phyloP scores from a whole-genome alignment of 2,797 vertebrate species.

The Pseudocheirus occidentalis region DNA sequence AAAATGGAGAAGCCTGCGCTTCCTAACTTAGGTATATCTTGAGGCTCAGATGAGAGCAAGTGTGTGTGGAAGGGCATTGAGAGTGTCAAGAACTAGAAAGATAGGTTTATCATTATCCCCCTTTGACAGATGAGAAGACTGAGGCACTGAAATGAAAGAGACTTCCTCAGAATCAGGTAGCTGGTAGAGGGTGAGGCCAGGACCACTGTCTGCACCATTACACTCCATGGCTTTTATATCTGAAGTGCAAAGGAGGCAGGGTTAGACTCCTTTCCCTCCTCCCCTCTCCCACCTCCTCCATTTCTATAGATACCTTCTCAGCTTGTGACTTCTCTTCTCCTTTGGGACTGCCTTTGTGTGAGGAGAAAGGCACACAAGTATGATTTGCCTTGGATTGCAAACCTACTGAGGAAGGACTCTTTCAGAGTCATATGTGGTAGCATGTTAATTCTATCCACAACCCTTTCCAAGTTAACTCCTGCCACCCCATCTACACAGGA shows the following conservation, averaged over 20 bases:
- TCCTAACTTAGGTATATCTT: not conserved
- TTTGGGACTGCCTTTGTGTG: not conserved
- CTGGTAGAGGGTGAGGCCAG: not conserved
- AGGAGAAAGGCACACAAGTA: not conserved
- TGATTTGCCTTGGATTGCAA: not conserved
- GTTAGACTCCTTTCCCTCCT: not conserved
- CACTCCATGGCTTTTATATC: not conserved
- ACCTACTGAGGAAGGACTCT: not conserved
- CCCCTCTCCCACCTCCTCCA: no score
- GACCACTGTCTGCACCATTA: not conserved
- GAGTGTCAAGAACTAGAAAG: not conserved
- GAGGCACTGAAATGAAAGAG: not conserved
- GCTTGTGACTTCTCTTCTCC: not conserved
- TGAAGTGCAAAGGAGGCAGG: not conserved
- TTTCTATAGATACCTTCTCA: not conserved
- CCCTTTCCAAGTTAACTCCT: not conserved
- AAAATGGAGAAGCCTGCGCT: not conserved
- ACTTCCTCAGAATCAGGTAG: not conserved
- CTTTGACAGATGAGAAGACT: not conserved
- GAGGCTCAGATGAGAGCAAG: not conserved
- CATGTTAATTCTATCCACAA: not conserved
- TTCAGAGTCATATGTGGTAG: not conserved
- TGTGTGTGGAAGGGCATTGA: not conserved
- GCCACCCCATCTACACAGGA: not conserved
- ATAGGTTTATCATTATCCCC: not conserved